Base-by-base conservation (phyloP, 2,888 invertebrate genomes). In the Pyrochroa serraticornis region DNA sequence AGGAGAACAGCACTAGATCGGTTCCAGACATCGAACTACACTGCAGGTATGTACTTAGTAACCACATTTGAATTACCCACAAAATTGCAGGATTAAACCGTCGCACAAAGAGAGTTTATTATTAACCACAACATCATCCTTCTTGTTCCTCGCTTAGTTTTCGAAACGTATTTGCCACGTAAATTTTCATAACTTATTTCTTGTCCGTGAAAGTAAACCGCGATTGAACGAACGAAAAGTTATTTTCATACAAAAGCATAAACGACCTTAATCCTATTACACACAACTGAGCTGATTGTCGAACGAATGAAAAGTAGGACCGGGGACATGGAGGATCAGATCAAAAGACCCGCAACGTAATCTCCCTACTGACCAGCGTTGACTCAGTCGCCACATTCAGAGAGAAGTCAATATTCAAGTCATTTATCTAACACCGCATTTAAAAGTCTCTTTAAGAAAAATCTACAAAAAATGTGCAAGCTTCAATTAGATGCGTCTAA, bases 1-100 rank as follows among this genome's bases (percentile, higher is more conserved):
- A 88, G 74, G 88, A 88, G 69, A 85, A 83, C 70, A 86, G 87
- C 39, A 87, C 90, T 7, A 84, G 90, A 77, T 91, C 91, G 65
- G 91, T 91, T 64, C 91, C 91, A 42, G 91, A 92, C 78, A 89
- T 92, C 77, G 91, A 92, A 79, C 80, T 91, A 68, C 91, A 91
- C 79, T 91, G 90, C 78, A 79, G 80, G 80, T 80, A 70, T 67
- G 65, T 50, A 32, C 22, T 8, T 30, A 10, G 35, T 22, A 22
- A 5, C 22, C 22, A 22, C 22, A 5, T 22, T 22, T 22, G 2
- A 22, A 22, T 22, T 22, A 5, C 22, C 22, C 22, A 2, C 22
- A 22, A 22, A 22, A 22, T 22, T 5, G 2, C 22, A 5, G 22
- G 22, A 22, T 22, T 22, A 22, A 2, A 5, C 22, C 22, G 5